phyloP scores from a whole-genome alignment of 2,797 vertebrate genomes.

The Melopsittacus undulatus region DNA sequence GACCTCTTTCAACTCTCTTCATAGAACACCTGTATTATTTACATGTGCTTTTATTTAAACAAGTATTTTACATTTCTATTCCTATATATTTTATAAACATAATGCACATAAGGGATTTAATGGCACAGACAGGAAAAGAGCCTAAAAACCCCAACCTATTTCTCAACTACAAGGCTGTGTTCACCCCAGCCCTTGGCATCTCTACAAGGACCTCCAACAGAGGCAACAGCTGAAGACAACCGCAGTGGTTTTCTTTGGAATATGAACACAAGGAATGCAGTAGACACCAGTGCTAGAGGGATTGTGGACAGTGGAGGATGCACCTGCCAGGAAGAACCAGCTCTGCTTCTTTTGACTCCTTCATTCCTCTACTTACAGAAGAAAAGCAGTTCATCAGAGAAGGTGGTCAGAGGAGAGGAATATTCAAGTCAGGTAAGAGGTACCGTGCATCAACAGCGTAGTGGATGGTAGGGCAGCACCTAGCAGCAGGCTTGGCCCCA shows the following conservation, averaged over 20 bases:
- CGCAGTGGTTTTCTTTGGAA: conserved; percentile 4
- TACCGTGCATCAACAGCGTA: neutral
- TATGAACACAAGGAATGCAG: neutral
- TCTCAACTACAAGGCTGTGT: neutral
- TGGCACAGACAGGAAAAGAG: neutral
- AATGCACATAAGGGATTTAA: neutral
- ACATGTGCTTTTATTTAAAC: neutral
- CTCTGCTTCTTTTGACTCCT: neutral
- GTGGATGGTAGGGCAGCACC: neutral
- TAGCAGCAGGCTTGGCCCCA: neutral
- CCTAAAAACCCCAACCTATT: neutral
- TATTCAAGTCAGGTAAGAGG: neutral
- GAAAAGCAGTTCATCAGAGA: neutral
- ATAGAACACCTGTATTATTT: neutral
- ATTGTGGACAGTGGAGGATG: neutral
- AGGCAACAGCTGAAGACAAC: conserved; percentile 27
- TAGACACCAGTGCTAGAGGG: neutral
- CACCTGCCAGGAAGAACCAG: neutral
- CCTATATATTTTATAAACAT: neutral
- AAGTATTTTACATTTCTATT: neutral
- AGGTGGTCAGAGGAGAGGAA: neutral
- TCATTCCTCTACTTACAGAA: neutral
- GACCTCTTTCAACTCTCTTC: neutral
- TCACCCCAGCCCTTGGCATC: neutral
- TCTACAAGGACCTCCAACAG: neutral